phyloP scores from a whole-genome alignment of 1,140 invertebrate genomes.

The Drosophila parabipectinata region DNA sequence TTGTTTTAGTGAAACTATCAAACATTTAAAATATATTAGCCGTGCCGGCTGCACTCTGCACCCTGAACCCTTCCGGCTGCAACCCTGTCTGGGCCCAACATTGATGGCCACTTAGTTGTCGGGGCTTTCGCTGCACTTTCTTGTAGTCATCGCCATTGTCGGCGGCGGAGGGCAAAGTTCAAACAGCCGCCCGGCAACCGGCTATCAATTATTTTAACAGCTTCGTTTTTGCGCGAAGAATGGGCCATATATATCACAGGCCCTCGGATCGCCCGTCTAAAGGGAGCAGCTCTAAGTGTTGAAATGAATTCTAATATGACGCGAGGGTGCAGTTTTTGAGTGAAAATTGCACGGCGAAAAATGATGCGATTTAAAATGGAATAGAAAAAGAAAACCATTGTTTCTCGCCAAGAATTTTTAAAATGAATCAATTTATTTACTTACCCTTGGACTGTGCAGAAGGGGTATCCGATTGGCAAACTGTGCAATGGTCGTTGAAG shows the following conservation, averaged over 20 bases:
- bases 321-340: conserved; percentile 33
- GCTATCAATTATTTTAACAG: conserved; percentile 82
- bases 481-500: conserved; percentile 83
- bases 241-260: conserved; percentile 46
- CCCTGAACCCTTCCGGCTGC: background rate
- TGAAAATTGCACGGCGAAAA: conserved; percentile 14
- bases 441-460: conserved; percentile 82
- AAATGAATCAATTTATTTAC: conserved; percentile 24
- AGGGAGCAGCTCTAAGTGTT: conserved; percentile 44
- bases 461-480: conserved; percentile 83
- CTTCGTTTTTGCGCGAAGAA: conserved; percentile 49
- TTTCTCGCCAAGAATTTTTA: background rate
- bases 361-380: background rate
- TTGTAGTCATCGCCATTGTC: conserved; percentile 38
- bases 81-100: conserved; percentile 22
- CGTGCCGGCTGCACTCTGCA: conserved; percentile 40
- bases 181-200: conserved; percentile 70
- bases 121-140: conserved; percentile 67
- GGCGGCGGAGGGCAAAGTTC: conserved; percentile 55
- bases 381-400: background rate
- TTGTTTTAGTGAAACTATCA: conserved; percentile 78
- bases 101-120: conserved; percentile 71
- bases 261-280: conserved; percentile 9
- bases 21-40: conserved; percentile 82
- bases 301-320: conserved; percentile 77